phyloP scores from a whole-genome alignment of 2,797 vertebrate genomes.

The Pseudochaenichthys georgianus region DNA sequence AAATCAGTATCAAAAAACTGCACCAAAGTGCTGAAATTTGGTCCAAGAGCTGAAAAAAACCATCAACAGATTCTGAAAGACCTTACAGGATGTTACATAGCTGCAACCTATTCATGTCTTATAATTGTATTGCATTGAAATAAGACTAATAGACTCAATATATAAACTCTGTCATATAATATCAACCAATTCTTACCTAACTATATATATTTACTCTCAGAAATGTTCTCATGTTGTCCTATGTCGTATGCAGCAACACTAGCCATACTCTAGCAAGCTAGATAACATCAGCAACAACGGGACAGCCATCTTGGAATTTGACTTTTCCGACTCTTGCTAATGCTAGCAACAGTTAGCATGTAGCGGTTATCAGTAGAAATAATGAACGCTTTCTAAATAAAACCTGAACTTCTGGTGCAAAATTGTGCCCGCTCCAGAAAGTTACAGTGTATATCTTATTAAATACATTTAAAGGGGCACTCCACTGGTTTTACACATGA shows the following conservation, averaged over 20 bases:
- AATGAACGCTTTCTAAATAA: too few relatives aligned
- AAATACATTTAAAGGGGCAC: not conserved
- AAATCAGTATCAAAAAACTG: constrained; percentile 6
- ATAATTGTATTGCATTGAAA: not conserved
- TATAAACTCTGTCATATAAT: not conserved
- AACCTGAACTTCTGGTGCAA: too few relatives aligned
- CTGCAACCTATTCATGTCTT: not conserved
- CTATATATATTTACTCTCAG: not conserved
- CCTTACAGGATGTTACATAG: not conserved
- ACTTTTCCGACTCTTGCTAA: too few relatives aligned
- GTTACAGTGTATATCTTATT: too few relatives aligned
- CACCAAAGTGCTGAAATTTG: not conserved
- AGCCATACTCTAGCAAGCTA: too few relatives aligned
- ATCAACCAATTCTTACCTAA: not conserved
- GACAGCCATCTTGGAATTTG: too few relatives aligned
- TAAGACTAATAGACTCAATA: not conserved
- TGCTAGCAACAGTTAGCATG: too few relatives aligned
- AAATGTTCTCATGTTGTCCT: not conserved
- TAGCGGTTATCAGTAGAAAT: too few relatives aligned
- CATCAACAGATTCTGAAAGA: not conserved
- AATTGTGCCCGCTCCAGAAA: too few relatives aligned
- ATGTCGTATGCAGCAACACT: too few relatives aligned
- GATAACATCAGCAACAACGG: too few relatives aligned
- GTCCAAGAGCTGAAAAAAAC: not conserved
- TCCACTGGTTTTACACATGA: not conserved